Evolutionary conservation across 2,797 vertebrate genomes (phyloP).

Genomic region (Phrynocephalus guinanensis): DNA sequence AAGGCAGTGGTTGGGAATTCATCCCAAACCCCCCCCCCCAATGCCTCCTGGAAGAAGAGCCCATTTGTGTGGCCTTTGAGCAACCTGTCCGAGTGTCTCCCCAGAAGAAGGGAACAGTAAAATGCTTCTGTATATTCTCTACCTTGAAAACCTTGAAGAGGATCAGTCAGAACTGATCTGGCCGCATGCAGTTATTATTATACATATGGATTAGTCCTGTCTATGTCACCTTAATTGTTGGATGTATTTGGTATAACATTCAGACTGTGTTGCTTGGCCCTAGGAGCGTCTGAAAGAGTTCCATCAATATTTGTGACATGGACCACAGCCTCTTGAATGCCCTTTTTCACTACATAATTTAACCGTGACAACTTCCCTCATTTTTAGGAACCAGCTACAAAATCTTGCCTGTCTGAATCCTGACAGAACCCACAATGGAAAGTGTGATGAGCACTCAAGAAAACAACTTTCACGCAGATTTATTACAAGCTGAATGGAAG

Average conservation of each 20-base stretch:
- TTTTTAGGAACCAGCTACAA: not conserved
- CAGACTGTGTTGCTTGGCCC: not conserved
- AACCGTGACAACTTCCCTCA: not conserved
- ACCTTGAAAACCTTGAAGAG: too few relatives aligned
- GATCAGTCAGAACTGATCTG: too few relatives aligned
- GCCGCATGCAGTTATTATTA: not conserved
- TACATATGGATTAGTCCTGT: not conserved
- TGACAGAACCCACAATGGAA: not conserved
- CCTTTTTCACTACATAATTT: not conserved
- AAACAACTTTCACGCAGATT: not conserved
- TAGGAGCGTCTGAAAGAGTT: not conserved
- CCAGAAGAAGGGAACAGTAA: too few relatives aligned
- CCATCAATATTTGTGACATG: constrained; percentile 1
- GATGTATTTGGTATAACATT: not conserved
- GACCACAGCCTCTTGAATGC: not conserved
- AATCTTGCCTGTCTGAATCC: not conserved
- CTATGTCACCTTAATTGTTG: not conserved
- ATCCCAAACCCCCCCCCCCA: too few relatives aligned
- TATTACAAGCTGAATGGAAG: not conserved
- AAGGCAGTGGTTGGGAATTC: too few relatives aligned
- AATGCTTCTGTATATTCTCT: too few relatives aligned
- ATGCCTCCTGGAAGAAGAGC: too few relatives aligned
- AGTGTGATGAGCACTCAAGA: not conserved
- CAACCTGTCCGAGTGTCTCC: too few relatives aligned
- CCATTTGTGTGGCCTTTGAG: not conserved